These are phyloP conservation scores for Leptopilina syphax DNA, from an alignment of 2,888 invertebrate genomes.

Conservation along the genomic window DNA sequence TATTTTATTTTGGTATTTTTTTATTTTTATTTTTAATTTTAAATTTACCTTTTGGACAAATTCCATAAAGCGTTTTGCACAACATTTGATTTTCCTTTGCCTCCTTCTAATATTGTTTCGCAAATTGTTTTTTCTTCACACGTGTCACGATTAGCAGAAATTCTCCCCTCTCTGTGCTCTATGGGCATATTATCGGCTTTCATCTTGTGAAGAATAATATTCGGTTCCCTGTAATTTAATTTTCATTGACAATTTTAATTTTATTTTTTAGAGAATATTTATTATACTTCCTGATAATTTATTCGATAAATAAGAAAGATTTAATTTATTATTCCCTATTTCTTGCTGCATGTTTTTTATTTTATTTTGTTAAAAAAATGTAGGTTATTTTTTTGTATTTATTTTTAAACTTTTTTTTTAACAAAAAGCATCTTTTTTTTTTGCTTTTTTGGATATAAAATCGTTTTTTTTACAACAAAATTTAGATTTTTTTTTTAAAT, in stretches of 20 bases:
- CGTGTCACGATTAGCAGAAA: slow-evolving; percentile 48
- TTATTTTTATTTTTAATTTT: too few species aligned
- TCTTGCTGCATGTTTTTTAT: too few species aligned
- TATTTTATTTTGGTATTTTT: too few species aligned
- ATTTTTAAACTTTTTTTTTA: too few species aligned
- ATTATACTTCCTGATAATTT: not conserved
- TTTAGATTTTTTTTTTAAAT: too few species aligned
- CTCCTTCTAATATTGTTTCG: slow-evolving; percentile 61
- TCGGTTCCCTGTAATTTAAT: slow-evolving; percentile 63
- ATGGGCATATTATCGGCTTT: slow-evolving; percentile 67
- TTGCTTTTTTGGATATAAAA: too few species aligned
- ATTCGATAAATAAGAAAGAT: not conserved
- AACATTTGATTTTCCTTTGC: slow-evolving; percentile 58
- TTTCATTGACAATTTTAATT: not conserved
- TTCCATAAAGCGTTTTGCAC: slow-evolving; percentile 66
- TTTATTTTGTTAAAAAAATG: too few species aligned
- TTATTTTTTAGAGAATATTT: not conserved
- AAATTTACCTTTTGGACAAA: slow-evolving; percentile 61
- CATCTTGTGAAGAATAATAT: slow-evolving; percentile 71
- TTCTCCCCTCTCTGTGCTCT: slow-evolving; percentile 66
- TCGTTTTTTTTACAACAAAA: too few species aligned
- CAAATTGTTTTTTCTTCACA: slow-evolving; percentile 73
- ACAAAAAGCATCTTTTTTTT: too few species aligned
- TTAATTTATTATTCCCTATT: slow-evolving; percentile 2
- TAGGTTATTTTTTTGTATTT: too few species aligned